Base-by-base conservation (phyloP, 2,888 invertebrate genomes). In the Microctonus aethiopoides region DNA sequence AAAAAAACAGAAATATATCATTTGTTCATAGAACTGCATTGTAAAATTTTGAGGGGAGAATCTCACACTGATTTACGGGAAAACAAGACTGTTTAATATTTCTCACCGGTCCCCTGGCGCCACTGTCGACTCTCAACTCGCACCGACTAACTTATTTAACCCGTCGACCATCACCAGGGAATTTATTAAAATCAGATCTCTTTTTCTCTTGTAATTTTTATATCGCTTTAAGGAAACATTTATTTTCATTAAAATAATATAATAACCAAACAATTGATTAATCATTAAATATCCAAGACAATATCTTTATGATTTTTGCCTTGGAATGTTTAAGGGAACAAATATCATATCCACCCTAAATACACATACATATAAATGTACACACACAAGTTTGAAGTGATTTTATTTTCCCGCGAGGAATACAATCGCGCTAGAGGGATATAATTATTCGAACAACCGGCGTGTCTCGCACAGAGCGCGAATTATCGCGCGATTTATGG, bases 71-170 rank as follows among this genome's bases (percentile, higher is more conserved):
- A 85, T 86, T 86, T 84, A 85, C 83, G 83, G 80, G 84, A 84
- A 85, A 85, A 85, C 85, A 85, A 86, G 85, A 80, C 85, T 85
- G 82, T 83, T 85, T 85, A 85, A 85, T 84, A 84, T 84, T 84
- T 85, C 82, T 81, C 80, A 61, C 66, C 63, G 41, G 78, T 80
- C 81, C 78, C 80, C 73, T 79, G 84, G 82, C 83, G 83, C 83
- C 83, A 78, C 77, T 77, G 79, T 78, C 78, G 78, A 70, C 67
- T 66, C 63, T 52, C 56, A 46, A 52, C 69, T 69, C 36, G 41
- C 63, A 36, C 54, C 64, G 68, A 68, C 65, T 70, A 68, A 62
- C 73, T 74, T 62, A 69, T 65, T 67, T 69, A 59, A 60, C 62
- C 22, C 34, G 51, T 46, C 59, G 26, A 26, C 67, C 32, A 59